Evolutionary conservation across 2,797 vertebrate species (phyloP), one percentile per base, ranked within the genome.

Genomic region (Eospalax fontanierii): DNA sequence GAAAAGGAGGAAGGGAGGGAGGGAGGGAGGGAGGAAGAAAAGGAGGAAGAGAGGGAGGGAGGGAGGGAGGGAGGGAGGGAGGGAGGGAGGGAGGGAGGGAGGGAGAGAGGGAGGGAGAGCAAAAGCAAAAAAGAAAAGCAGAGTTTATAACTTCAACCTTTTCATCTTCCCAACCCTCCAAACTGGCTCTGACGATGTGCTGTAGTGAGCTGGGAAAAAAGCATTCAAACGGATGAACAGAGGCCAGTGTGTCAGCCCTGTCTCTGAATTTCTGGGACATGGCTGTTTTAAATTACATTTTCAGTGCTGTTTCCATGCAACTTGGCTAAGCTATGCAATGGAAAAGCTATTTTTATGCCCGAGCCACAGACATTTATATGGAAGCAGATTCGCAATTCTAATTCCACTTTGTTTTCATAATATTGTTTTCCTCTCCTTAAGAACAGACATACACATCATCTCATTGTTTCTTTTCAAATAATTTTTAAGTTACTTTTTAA

Each of bases 221-320:
- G 21, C 0, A 33, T 93, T 43, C n/a, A 90, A 95, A 97, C 7
- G 11, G 0, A 3, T 85, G 68, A 93, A 89, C 18, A 87, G 74
- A 87, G 63, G 85, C 96, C 61, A 93, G 28, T 0, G 0, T 57
- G 15, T 57, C 76, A 95, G 92, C 90, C 91, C 59, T 7, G 0
- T 7, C 89, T 89, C 97, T 43, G 90, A 90, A 90, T 94, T 95
- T 97, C 96, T 96, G 92, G 88, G 91, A 75, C 75, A 68, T 15
- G 92, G 59, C 86, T 86, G 76, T 86, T 96, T 96, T 70, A 80
- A 97, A 97, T 97, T 94, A 96, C 94, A 96, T 1, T 89, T 89
- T 92, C 90, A 66, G 4, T 75, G 85, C 75, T 81, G 26, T 87
- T 88, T 90, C 74, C 85, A 43, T 61, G 2, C 74, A 83, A 68